phyloP scores from a whole-genome alignment of 2,113 vertebrate species.

The Aramus guarauna region DNA sequence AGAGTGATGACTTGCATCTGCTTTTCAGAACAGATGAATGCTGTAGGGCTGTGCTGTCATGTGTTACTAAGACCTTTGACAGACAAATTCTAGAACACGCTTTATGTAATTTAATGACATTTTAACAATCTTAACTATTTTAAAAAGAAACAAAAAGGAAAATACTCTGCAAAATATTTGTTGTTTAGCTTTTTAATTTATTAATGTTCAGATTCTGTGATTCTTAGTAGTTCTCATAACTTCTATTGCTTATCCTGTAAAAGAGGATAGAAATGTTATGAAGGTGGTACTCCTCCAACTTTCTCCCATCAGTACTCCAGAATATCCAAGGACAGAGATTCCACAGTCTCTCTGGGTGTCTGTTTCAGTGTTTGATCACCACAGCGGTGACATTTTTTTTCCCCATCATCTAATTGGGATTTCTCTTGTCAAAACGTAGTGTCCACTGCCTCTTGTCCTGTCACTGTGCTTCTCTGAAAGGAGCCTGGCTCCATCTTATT shows the following conservation, averaged over 20 bases:
- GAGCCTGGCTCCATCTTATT: background rate
- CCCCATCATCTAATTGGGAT: background rate
- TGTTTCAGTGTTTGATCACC: background rate
- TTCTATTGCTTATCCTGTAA: background rate
- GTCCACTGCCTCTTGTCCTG: background rate
- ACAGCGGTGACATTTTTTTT: rapidly evolving
- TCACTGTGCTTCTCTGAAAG: background rate
- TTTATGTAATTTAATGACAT: background rate
- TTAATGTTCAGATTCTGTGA: background rate
- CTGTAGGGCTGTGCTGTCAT: background rate
- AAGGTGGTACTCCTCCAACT: background rate
- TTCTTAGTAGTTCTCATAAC: background rate
- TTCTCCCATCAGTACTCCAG: background rate
- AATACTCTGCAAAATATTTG: background rate
- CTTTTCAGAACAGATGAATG: background rate
- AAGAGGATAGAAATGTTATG: background rate
- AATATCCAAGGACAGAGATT: background rate
- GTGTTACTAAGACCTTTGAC: background rate
- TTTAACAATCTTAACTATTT: background rate
- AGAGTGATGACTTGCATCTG: background rate
- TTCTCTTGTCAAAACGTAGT: background rate
- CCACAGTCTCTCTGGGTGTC: background rate
- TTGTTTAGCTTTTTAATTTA: background rate
- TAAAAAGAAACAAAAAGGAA: background rate
- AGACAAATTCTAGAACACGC: background rate